Conservation (phyloP, 1,140 invertebrate species). For the Temnothorax longispinosus region DNA sequence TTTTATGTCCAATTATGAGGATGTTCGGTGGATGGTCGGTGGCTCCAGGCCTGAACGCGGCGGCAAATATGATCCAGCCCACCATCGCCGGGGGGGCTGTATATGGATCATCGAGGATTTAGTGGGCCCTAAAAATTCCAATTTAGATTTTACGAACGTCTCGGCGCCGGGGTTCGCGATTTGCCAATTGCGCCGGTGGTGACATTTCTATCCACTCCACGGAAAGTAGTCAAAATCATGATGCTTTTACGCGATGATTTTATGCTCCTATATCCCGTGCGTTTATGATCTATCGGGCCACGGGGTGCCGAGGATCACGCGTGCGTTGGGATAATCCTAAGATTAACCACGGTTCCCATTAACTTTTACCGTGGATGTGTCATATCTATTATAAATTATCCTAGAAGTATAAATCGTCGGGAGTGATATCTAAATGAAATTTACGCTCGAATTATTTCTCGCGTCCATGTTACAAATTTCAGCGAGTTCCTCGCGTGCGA, state of each 20-base stretch:
- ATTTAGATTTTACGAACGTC: conserved; percentile 68
- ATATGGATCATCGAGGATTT: conserved; percentile 62
- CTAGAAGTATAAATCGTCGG: background rate
- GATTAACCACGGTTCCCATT: conserved; percentile 38
- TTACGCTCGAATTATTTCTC: conserved; percentile 34
- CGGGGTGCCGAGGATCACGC: conserved; percentile 3
- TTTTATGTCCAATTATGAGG: conserved; percentile 73
- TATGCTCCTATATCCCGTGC: conserved; percentile 32
- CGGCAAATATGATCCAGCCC: conserved; percentile 32
- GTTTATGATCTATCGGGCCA: conserved; percentile 23
- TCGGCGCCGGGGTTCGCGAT: conserved; percentile 44
- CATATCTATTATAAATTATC: conserved; percentile 23
- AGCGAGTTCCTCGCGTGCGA: background rate
- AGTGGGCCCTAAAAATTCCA: conserved; percentile 69
- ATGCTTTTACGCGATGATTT: conserved; percentile 47
- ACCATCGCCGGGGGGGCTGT: background rate
- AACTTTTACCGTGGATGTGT: conserved; percentile 19
- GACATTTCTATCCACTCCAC: conserved; percentile 47
- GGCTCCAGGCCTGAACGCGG: background rate
- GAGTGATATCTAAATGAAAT: conserved; percentile 27
- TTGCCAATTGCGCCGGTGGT: conserved; percentile 7
- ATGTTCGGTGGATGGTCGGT: conserved; percentile 1
- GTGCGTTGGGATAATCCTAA: conserved; percentile 23
- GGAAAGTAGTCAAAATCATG: conserved; percentile 38
- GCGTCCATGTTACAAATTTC: conserved; percentile 6